Conservation (phyloP, 2,888 invertebrate species). For the Andrena bicolor region DNA sequence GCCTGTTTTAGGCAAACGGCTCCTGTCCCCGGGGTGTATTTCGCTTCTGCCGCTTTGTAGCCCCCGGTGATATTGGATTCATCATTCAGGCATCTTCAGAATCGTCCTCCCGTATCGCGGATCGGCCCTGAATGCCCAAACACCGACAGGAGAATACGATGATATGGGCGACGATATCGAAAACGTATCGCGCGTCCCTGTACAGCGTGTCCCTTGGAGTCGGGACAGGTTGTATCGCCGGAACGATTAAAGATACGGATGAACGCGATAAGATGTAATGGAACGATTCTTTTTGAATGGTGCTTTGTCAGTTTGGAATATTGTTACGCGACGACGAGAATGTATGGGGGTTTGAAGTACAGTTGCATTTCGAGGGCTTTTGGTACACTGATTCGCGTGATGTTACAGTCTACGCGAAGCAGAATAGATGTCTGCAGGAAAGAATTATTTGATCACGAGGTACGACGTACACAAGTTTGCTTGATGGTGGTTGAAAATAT, state of each 20-base stretch:
- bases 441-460: no score
- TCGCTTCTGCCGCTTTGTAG: conserved; percentile 67
- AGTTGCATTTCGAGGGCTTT: conserved; percentile 1
- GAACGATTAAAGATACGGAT: conserved; percentile 7
- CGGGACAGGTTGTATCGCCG: not conserved
- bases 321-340: not conserved
- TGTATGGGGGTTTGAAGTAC: not conserved
- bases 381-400: no score
- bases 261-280: conserved; percentile 12
- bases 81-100: conserved; percentile 75
- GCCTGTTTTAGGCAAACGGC: conserved; percentile 76
- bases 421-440: no score
- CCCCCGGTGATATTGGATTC: conserved; percentile 74
- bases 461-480: no score
- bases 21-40: conserved; percentile 75
- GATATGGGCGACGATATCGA: conserved; percentile 11
- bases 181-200: not conserved
- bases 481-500: no score
- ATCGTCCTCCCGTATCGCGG: conserved; percentile 44
- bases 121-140: not conserved
- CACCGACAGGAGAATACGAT: conserved; percentile 19
- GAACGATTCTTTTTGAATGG: conserved; percentile 2
- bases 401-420: no score
- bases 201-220: not conserved
- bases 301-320: not conserved